A percentile compares a stretch with the other conserved stretches of the same genome.
Conservation (phyloP, 2,888 invertebrate genomes). For the Limnephilus marmoratus region DNA sequence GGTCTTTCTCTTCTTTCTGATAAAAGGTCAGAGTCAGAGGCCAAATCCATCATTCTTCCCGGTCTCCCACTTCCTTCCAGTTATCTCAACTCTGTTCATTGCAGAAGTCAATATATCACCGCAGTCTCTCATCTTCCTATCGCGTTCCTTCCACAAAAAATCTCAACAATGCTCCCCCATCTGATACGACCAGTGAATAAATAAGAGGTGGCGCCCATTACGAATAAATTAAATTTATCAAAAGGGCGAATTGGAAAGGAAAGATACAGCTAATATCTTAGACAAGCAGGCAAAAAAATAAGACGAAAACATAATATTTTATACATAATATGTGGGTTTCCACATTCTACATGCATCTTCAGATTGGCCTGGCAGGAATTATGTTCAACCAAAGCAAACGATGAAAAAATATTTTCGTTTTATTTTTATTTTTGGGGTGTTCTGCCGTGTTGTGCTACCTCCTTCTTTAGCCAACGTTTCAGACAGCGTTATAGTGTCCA, state of each 20-base stretch:
- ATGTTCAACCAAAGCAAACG: too few species aligned
- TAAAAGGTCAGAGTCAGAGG: slow-evolving; percentile 14
- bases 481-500: too few species aligned
- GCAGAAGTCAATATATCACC: slow-evolving; percentile 53
- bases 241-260: not conserved
- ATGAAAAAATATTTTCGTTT: too few species aligned
- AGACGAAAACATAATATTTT: not conserved
- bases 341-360: too few species aligned
- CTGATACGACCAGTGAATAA: slow-evolving; percentile 63
- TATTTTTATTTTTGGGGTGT: too few species aligned
- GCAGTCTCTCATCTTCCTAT: slow-evolving; percentile 56
- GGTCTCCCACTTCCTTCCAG: not conserved
- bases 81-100: slow-evolving; percentile 25
- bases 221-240: slow-evolving; percentile 66
- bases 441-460: too few species aligned
- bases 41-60: slow-evolving; percentile 39
- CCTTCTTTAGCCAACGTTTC: too few species aligned
- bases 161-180: slow-evolving; percentile 63
- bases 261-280: not conserved
- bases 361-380: too few species aligned
- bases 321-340: not conserved
- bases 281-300: not conserved
- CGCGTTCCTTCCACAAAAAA: slow-evolving; percentile 63
- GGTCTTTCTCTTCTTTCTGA: not conserved
- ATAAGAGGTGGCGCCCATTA: slow-evolving; percentile 63